Evolutionary conservation across 1,140 invertebrate species (phyloP).

Genomic region (Cherax quadricarinatus): DNA sequence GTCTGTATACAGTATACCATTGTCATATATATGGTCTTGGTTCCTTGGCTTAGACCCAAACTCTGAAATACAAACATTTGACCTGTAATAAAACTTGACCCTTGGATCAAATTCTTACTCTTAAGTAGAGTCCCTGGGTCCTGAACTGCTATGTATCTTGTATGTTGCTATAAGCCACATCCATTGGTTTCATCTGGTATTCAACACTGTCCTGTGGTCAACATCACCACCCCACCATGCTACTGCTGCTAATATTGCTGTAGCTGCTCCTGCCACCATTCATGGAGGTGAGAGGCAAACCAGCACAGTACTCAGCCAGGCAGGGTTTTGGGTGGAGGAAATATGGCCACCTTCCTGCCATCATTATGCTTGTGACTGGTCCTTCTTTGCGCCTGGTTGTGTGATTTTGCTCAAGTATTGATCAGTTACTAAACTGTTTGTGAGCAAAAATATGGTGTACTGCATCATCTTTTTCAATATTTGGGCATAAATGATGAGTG

Average conservation of each 20-base stretch:
- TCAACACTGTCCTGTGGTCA: conserved; percentile 63
- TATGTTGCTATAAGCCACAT: conserved; percentile 63
- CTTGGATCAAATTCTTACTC: conserved; percentile 12
- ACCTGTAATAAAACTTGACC: conserved; percentile 8
- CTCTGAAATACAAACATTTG: conserved; percentile 2
- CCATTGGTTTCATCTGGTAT: conserved; percentile 63
- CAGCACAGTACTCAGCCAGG: conserved; percentile 49
- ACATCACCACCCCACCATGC: conserved; percentile 2
- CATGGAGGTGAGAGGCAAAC: conserved; percentile 38
- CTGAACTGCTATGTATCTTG: conserved; percentile 54
- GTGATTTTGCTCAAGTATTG: conserved; percentile 71
- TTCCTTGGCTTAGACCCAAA: not conserved
- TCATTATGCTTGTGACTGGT: conserved; percentile 63
- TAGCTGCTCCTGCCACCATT: conserved; percentile 29
- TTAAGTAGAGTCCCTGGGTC: conserved; percentile 41
- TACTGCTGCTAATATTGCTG: too few species aligned
- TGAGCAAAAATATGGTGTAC: conserved; percentile 55
- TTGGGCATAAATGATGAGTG: conserved; percentile 66
- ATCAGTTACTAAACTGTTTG: conserved; percentile 46
- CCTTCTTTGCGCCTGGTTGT: conserved; percentile 64
- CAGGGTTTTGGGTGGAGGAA: conserved; percentile 37
- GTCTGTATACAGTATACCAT: too few species aligned
- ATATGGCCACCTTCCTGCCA: conserved; percentile 32
- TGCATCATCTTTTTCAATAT: conserved; percentile 51
- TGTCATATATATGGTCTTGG: not conserved